phyloP scores from a whole-genome alignment of 2,888 invertebrate species.

The Lordiphosa andalusiaca region DNA sequence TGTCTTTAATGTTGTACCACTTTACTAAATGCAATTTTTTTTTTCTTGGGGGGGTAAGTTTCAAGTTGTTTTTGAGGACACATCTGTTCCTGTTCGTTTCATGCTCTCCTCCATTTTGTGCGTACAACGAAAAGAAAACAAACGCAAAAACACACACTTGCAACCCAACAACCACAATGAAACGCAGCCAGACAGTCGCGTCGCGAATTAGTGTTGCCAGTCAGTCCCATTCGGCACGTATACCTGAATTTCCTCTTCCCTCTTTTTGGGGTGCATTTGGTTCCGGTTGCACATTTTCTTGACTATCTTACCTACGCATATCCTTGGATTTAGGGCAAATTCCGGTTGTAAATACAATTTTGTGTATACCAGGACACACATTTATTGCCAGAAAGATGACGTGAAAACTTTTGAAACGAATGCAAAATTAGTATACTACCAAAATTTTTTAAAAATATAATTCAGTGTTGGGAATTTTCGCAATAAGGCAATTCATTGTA shows the following conservation, averaged over 20 bases:
- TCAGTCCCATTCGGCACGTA: no score
- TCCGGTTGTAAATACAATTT: constrained; percentile 1
- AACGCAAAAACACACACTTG: constrained; percentile 17
- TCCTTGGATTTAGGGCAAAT: not conserved
- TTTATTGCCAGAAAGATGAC: no score
- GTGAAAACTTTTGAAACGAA: no score
- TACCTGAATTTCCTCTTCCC: not conserved
- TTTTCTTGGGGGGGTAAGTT: no score
- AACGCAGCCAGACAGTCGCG: constrained; percentile 29
- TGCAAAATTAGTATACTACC: no score
- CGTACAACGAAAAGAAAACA: constrained; percentile 8
- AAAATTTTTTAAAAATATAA: no score
- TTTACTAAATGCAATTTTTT: no score
- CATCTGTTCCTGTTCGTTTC: constrained; percentile 10
- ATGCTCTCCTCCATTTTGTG: constrained; percentile 1
- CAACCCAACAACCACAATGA: constrained; percentile 6
- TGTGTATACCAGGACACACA: no score
- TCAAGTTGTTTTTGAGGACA: constrained; percentile 1
- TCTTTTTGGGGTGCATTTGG: not conserved
- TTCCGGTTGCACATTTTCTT: constrained; percentile 23
- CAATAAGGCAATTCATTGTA: no score
- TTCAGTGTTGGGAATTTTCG: no score
- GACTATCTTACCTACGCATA: constrained; percentile 4
- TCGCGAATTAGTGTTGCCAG: constrained; percentile 5
- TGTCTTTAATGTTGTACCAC: not conserved